A percentile compares a stretch with the other conserved stretches of the same genome.
Evolutionary conservation across 2,797 vertebrate genomes (phyloP).

Genomic region (Melanotaenia trifasciata): DNA sequence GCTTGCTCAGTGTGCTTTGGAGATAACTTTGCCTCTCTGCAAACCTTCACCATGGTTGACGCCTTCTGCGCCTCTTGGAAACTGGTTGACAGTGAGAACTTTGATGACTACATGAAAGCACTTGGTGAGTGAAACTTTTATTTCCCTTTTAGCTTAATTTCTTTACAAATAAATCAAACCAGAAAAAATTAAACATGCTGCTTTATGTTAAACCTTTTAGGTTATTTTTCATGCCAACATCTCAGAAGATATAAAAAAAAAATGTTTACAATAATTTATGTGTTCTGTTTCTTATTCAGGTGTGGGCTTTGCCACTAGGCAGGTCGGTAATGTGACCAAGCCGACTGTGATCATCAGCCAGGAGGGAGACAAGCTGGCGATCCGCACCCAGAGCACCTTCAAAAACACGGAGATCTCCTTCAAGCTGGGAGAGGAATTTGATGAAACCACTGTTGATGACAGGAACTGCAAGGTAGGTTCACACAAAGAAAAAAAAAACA

Average conservation of each 20-base stretch:
- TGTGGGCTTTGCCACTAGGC: conserved; percentile 90
- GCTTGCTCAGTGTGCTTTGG: conserved; percentile 49
- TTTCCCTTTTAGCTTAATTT: background rate
- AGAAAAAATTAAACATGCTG: background rate
- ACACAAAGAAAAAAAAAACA: background rate
- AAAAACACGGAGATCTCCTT: conserved; percentile 93
- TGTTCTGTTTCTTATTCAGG: conserved; percentile 72
- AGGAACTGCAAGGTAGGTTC: conserved; percentile 92
- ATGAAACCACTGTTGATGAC: conserved; percentile 90
- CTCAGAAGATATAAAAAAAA: background rate
- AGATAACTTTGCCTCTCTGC: conserved; percentile 45
- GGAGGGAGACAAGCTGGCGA: conserved; percentile 88
- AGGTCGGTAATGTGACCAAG: conserved; percentile 93
- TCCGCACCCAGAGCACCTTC: conserved; percentile 91
- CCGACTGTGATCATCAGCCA: conserved; percentile 91
- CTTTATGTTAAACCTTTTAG: background rate
- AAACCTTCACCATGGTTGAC: conserved; percentile 88
- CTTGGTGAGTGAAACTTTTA: conserved; percentile 83
- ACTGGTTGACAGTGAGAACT: conserved; percentile 91
- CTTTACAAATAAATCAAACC: background rate
- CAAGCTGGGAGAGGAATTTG: conserved; percentile 93
- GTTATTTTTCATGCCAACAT: background rate
- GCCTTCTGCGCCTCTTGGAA: conserved; percentile 96
- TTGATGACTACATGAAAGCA: conserved; percentile 94
- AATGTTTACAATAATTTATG: background rate